Evolutionary conservation across 1,140 invertebrate genomes (phyloP).

Genomic region (Temnothorax curvispinosus): DNA sequence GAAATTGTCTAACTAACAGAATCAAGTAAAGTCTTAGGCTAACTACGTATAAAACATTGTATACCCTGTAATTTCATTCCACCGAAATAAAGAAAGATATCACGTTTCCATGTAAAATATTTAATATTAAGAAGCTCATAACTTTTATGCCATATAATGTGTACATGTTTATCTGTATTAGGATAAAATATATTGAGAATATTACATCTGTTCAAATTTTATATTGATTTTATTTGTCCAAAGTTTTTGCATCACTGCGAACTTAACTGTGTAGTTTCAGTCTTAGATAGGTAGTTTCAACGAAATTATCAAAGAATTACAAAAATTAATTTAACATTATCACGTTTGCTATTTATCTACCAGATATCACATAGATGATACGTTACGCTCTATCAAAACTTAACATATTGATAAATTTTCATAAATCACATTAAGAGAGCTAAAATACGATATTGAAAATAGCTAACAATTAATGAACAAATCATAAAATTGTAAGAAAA

Average conservation of each 20-base stretch:
- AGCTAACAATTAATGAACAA: slow-evolving; percentile 28
- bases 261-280: slow-evolving; percentile 71
- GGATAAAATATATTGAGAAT: slow-evolving; percentile 16
- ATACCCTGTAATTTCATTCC: slow-evolving; percentile 83
- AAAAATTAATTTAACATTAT: slow-evolving; percentile 52
- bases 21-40: slow-evolving; percentile 79
- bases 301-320: slow-evolving; percentile 35
- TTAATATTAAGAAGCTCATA: slow-evolving; percentile 26
- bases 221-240: slow-evolving; percentile 66
- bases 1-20: slow-evolving; percentile 69
- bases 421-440: slow-evolving; percentile 19
- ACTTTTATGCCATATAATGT: slow-evolving; percentile 24
- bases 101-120: slow-evolving; percentile 68
- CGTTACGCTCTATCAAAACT: neutral
- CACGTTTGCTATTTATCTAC: neutral
- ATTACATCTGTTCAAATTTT: slow-evolving; percentile 31
- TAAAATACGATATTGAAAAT: slow-evolving; percentile 47
- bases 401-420: slow-evolving; percentile 54
- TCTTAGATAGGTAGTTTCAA: slow-evolving; percentile 65
- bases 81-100: slow-evolving; percentile 80
- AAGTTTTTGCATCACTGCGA: slow-evolving; percentile 57
- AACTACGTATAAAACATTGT: slow-evolving; percentile 76
- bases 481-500: slow-evolving; percentile 65
- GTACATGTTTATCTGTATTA: slow-evolving; percentile 24
- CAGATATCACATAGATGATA: slow-evolving; percentile 20